Evolutionary conservation across 2,888 invertebrate species (phyloP), one percentile per base, ranked within the genome.

Genomic region (Melanargia galathea): DNA sequence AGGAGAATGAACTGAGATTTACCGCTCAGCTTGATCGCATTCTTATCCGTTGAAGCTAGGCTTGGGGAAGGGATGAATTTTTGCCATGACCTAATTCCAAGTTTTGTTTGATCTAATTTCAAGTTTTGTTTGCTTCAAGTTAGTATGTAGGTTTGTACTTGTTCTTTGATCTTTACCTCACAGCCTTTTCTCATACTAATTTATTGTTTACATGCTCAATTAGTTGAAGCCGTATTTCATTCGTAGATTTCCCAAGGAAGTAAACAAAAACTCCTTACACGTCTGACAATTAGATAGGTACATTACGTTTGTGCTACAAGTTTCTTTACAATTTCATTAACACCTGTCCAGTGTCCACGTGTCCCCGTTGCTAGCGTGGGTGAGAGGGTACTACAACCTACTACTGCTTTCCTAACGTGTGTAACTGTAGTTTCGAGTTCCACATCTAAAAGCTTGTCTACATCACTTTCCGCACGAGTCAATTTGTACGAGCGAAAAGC

Each of bases 391-490:
- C 24, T 49, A 49, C 52, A 35, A 35, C 35, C 20, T 13, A 20
- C 43, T 57, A 57, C 57, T 20, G 46, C 57, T 45, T 56, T 56
- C 20, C 56, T 57, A 33, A 46, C 57, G 57, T 45, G 64, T 74
- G 73, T 83, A 81, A 85, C 81, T 79, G 81, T 82, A 77, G 71
- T 77, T 74, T 73, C 64, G 73, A 84, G 86, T 57, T 57, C 45
- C 57, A 57, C 43, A 2, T 56, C n/a, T 56, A 20, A 57, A 45
- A 57, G 45, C 57, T 45, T 20, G 45, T 26, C 30, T 33, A 57
- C 16, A 45, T 57, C 45, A 45, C 10, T 18, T 55, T 30, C 45
- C 18, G 13, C 45, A 16, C 18, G 45, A 24, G 38, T 20, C 26
- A 22, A 54, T 35, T 22, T 54, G 16, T 26, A 22, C 16, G 2